Evolutionary conservation across 2,113 vertebrate genomes (phyloP).

Genomic region (Cyanistes caeruleus): DNA sequence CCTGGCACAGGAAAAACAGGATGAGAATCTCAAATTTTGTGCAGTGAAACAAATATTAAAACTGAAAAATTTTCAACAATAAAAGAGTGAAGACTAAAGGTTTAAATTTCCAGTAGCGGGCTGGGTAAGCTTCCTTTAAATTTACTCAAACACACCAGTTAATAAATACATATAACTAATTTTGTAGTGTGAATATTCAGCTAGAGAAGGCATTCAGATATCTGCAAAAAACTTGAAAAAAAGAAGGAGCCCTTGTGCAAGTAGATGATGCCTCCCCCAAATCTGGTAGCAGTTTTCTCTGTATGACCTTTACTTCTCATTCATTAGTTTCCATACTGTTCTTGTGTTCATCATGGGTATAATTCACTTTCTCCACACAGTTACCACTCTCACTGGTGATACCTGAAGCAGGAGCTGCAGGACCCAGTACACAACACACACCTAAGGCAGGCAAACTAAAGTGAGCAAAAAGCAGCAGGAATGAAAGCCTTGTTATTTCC

Average conservation of each 20-base stretch:
- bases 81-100: neutral
- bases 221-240: neutral
- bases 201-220: neutral
- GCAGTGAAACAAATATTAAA: neutral
- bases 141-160: neutral
- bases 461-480: neutral
- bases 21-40: neutral
- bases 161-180: neutral
- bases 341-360: neutral
- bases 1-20: neutral
- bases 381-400: neutral
- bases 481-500: neutral
- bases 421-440: neutral
- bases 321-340: neutral
- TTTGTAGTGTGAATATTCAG: neutral
- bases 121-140: neutral
- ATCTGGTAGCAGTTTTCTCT: neutral
- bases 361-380: neutral
- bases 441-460: neutral
- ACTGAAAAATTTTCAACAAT: neutral
- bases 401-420: neutral
- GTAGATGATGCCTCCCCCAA: accelerated
- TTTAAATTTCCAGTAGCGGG: neutral
- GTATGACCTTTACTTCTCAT: neutral
- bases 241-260: neutral